These are phyloP conservation scores for Hemibagrus wyckioides DNA, from an alignment of 2,113 vertebrate genomes.

Conservation along the genomic window DNA sequence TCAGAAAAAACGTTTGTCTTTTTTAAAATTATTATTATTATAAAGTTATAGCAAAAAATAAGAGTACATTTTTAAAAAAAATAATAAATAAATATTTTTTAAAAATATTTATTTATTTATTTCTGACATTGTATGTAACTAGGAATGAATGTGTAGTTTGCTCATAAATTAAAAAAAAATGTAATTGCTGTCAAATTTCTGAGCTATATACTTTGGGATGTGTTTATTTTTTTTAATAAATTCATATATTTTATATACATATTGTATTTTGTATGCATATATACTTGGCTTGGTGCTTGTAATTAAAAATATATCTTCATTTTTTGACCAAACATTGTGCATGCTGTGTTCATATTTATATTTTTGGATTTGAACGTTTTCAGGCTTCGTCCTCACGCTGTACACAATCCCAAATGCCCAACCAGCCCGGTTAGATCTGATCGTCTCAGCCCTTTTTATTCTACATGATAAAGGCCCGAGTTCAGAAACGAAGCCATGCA, in stretches of 20 bases:
- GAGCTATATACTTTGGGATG: not conserved
- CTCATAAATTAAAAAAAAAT: not conserved
- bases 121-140: too few species aligned
- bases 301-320: not conserved
- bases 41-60: not conserved
- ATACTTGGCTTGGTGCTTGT: too few species aligned
- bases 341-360: not conserved
- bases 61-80: too few species aligned
- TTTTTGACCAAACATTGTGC: not conserved
- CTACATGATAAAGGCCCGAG: constrained; percentile 5
- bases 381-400: not conserved
- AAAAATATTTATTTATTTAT: too few species aligned
- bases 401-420: not conserved
- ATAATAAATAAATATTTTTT: too few species aligned
- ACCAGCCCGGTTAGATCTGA: not conserved
- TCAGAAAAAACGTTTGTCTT: not conserved
- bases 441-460: not conserved
- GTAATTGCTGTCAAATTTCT: not conserved
- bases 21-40: not conserved
- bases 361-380: too few species aligned
- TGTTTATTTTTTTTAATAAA: not conserved
- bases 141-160: not conserved
- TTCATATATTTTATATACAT: too few species aligned
- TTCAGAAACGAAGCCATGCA: not conserved
- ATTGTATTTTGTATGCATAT: too few species aligned